phyloP scores from a whole-genome alignment of 2,888 invertebrate genomes.

The Hemaris fuciformis region DNA sequence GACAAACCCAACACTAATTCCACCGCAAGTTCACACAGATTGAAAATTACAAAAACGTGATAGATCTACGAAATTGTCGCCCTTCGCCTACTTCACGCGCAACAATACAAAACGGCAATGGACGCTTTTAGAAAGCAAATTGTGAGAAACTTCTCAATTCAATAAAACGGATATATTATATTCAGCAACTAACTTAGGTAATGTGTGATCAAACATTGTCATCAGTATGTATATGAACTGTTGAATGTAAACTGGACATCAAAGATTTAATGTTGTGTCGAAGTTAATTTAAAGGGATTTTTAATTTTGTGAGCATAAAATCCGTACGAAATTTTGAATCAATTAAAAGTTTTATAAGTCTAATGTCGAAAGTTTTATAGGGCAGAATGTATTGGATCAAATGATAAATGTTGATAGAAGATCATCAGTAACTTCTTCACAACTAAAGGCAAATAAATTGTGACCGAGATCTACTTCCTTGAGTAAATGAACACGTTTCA shows the following conservation, averaged over 20 bases:
- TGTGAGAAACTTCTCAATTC: background rate
- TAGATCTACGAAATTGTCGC: slow-evolving; percentile 33
- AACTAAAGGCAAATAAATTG: background rate
- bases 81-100: slow-evolving; percentile 42
- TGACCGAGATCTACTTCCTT: background rate
- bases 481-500: background rate
- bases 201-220: background rate
- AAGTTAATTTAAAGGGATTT: too few species aligned
- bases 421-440: too few species aligned
- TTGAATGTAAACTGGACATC: background rate
- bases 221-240: background rate
- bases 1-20: background rate
- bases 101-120: slow-evolving; percentile 19
- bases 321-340: too few species aligned
- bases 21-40: background rate
- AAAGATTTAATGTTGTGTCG: too few species aligned
- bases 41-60: slow-evolving; percentile 14
- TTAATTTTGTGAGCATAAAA: too few species aligned
- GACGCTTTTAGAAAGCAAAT: slow-evolving; percentile 17
- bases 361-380: too few species aligned
- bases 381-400: too few species aligned
- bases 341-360: too few species aligned
- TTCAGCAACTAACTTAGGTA: background rate
- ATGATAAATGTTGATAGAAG: too few species aligned
- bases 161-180: slow-evolving; percentile 9